These are phyloP conservation scores for Pipistrellus kuhlii DNA, from an alignment of 2,797 vertebrate genomes.

Conservation along the genomic window DNA sequence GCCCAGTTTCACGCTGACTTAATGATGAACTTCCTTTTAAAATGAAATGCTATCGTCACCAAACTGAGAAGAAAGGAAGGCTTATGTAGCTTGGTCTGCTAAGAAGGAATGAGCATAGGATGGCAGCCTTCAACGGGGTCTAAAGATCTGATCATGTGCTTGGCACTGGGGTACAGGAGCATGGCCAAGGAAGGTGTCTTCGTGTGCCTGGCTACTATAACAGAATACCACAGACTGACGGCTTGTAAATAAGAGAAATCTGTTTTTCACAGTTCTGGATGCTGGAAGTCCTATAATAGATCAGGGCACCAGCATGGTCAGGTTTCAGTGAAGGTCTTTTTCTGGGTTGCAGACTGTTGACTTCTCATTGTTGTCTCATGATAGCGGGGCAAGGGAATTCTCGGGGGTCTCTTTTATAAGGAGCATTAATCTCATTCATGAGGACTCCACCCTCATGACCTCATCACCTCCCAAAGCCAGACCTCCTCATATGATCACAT, in stretches of 20 bases:
- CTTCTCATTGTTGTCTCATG: background rate
- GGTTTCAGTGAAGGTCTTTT: background rate
- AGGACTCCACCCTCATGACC: background rate
- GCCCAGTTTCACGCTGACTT: background rate
- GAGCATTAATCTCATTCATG: background rate
- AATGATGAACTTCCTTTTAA: background rate
- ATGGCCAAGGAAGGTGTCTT: background rate
- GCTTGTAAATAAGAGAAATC: background rate
- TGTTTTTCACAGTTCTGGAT: background rate
- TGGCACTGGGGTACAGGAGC: background rate
- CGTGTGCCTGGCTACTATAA: background rate
- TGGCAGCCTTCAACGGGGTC: background rate
- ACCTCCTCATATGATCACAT: background rate
- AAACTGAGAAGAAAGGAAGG: background rate
- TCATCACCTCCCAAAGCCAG: background rate
- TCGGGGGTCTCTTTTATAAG: background rate
- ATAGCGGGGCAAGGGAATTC: background rate
- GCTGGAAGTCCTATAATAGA: background rate
- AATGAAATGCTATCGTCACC: background rate
- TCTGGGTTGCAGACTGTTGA: background rate
- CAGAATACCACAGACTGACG: background rate
- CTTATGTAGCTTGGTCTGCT: background rate
- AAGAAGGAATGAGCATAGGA: background rate
- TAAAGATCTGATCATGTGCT: background rate
- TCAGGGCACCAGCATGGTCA: background rate